These are phyloP conservation scores for Apotomis capreana DNA, from an alignment of 2,888 invertebrate species.

Conservation along the genomic window DNA sequence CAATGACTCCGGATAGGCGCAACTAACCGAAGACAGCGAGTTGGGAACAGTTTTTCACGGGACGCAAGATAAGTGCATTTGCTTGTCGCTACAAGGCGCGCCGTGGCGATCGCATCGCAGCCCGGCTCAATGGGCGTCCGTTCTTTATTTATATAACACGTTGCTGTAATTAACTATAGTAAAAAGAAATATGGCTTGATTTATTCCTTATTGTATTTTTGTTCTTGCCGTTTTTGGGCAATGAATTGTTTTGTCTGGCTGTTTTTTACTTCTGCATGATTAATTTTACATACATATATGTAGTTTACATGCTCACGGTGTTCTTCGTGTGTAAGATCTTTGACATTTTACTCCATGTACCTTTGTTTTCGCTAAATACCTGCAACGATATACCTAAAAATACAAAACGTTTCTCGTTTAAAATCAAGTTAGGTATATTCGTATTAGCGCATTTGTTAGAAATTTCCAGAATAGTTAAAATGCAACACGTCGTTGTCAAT, in stretches of 20 bases:
- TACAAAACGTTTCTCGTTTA: not conserved
- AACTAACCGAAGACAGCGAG: conserved; percentile 76
- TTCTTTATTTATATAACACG: conserved; percentile 80
- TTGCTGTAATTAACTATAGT: conserved; percentile 80
- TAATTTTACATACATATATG: not conserved
- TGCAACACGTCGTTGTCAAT: conserved; percentile 15
- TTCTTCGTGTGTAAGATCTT: not conserved
- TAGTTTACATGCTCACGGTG: too few species aligned
- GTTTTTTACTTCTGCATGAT: not conserved
- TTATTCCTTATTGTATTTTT: conserved; percentile 70
- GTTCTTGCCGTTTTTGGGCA: conserved; percentile 47
- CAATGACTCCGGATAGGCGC: conserved; percentile 76
- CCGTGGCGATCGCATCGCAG: conserved; percentile 70
- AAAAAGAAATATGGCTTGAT: conserved; percentile 75
- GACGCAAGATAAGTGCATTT: conserved; percentile 83
- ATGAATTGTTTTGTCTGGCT: not conserved
- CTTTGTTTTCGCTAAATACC: too few species aligned
- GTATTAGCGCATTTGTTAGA: conserved; percentile 5
- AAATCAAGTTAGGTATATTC: not conserved
- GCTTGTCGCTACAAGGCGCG: conserved; percentile 81
- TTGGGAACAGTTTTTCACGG: conserved; percentile 78
- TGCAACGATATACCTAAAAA: too few species aligned
- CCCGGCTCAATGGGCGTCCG: conserved; percentile 73
- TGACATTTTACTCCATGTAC: not conserved
- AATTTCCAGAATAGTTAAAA: conserved; percentile 23